Conservation (phyloP, 1,140 invertebrate genomes). For the Drosophila rufa region DNA sequence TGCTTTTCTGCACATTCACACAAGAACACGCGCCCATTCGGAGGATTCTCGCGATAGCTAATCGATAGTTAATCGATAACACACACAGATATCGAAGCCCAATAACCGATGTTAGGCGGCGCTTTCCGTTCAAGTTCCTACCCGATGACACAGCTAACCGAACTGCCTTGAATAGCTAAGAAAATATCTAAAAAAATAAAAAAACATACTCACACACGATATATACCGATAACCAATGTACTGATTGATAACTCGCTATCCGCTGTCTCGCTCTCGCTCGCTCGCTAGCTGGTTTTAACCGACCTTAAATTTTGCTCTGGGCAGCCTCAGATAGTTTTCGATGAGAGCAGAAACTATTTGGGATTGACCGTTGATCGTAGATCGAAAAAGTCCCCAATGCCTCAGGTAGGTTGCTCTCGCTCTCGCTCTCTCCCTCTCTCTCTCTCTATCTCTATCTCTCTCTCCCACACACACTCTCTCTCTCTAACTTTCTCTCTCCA, state of each 20-base stretch:
- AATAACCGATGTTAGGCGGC: constrained; percentile 4
- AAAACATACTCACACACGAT: constrained; percentile 23
- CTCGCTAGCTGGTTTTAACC: constrained; percentile 66
- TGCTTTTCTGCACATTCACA: constrained; percentile 39
- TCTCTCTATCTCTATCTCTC: constrained; percentile 19
- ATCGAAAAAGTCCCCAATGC: constrained; percentile 33
- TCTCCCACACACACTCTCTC: constrained; percentile 14
- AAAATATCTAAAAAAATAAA: constrained; percentile 1
- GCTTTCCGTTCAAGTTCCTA: constrained; percentile 12
- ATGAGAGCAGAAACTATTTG: constrained; percentile 57
- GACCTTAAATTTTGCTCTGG: constrained; percentile 59
- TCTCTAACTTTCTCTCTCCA: constrained; percentile 14
- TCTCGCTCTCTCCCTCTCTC: constrained; percentile 22
- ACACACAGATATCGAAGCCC: constrained; percentile 1
- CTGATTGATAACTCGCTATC: constrained; percentile 50
- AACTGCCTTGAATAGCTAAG: constrained; percentile 28
- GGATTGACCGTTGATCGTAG: constrained; percentile 34
- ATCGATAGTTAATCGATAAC: constrained; percentile 7
- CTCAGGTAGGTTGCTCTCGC: constrained; percentile 72
- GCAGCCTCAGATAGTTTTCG: constrained; percentile 57
- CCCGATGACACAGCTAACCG: constrained; percentile 11
- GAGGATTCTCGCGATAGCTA: neutral
- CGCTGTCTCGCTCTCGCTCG: constrained; percentile 72
- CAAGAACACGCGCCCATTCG: constrained; percentile 13
- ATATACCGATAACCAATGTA: constrained; percentile 31